Evolutionary conservation across 2,888 invertebrate species (phyloP).

Genomic region (Biston stratarius): DNA sequence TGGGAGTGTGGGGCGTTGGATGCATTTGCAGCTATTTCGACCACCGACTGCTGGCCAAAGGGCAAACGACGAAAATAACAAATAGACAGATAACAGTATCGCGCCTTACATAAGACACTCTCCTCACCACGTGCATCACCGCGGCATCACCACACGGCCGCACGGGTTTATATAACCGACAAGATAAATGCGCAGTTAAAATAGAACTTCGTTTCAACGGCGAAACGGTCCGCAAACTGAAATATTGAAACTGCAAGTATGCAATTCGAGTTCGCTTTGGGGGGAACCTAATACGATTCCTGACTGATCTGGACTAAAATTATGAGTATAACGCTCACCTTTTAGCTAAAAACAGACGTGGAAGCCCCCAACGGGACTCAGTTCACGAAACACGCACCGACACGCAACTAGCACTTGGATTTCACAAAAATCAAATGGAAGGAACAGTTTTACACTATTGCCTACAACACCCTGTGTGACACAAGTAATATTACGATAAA

Average conservation of each 20-base stretch:
- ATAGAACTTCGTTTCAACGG: conserved; percentile 48
- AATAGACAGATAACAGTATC: conserved; percentile 65
- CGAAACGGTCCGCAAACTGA: conserved; percentile 17
- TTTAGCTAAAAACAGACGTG: conserved; percentile 71
- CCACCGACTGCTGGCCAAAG: conserved; percentile 54
- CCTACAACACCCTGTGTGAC: conserved; percentile 71
- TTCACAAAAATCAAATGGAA: conserved; percentile 74
- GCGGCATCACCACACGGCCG: conserved; percentile 40
- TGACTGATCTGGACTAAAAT: conserved; percentile 39
- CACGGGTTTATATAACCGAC: conserved; percentile 37
- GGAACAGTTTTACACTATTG: conserved; percentile 75
- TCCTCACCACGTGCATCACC: conserved; percentile 63
- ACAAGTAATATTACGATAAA: conserved; percentile 74
- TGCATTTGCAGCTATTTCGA: conserved; percentile 60
- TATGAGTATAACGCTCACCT: conserved; percentile 62
- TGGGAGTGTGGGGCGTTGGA: conserved; percentile 32
- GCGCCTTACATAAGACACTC: conserved; percentile 67
- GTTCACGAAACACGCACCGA: conserved; percentile 79
- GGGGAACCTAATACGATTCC: conserved; percentile 44
- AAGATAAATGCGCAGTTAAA: conserved; percentile 60
- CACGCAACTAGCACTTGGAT: conserved; percentile 78
- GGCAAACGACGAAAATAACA: conserved; percentile 55
- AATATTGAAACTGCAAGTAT: conserved; percentile 30
- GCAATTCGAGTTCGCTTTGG: conserved; percentile 37
- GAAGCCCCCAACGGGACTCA: conserved; percentile 75